Evolutionary conservation across 2,888 invertebrate species (phyloP).

Genomic region (Petrolisthes manimaculis): DNA sequence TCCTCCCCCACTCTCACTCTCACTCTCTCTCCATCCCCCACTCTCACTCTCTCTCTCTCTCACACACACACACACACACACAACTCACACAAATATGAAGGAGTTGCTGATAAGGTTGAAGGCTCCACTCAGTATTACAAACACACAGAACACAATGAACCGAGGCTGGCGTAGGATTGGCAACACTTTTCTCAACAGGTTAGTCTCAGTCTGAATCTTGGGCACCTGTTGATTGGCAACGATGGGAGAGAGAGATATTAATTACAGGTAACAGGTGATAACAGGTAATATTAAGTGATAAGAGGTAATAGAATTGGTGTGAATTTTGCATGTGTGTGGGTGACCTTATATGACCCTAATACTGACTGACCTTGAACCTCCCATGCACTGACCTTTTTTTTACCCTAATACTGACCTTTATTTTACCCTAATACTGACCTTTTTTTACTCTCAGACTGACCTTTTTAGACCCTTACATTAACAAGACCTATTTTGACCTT

Average conservation of each 20-base stretch:
- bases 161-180: conserved; percentile 45
- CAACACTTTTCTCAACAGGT: conserved; percentile 24
- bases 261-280: not conserved
- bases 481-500: too few relatives aligned
- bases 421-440: too few relatives aligned
- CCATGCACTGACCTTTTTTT: too few relatives aligned
- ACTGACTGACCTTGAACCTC: too few relatives aligned
- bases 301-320: not conserved
- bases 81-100: not conserved
- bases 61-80: not conserved
- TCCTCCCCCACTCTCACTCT: not conserved
- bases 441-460: too few relatives aligned
- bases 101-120: not conserved
- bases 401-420: too few relatives aligned
- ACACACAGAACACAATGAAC: conserved; percentile 54
- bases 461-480: too few relatives aligned
- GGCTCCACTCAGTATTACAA: conserved; percentile 43
- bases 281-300: not conserved
- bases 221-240: not conserved
- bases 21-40: not conserved
- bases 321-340: not conserved
- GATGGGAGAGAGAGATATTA: not conserved
- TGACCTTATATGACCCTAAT: too few relatives aligned
- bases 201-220: not conserved
- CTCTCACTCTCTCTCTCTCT: not conserved